Percentiles rank a stretch among this genome's conserved stretches.
These are phyloP conservation scores for Esperia sulphurella DNA, from an alignment of 2,888 invertebrate genomes.

Conservation along the genomic window DNA sequence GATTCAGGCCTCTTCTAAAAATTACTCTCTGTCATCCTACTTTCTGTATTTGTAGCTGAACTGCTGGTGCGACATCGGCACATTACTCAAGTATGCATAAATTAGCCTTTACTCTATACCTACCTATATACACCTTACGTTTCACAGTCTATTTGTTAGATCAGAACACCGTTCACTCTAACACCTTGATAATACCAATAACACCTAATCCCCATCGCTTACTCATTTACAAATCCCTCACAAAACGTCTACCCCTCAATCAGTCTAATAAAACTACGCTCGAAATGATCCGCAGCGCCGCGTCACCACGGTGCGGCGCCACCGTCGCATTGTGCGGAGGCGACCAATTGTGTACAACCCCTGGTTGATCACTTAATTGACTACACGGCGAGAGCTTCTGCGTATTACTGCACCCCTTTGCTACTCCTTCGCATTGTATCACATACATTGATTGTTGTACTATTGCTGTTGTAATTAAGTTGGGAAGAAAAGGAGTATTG, in stretches of 20 bases:
- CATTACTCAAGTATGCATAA: too few species aligned
- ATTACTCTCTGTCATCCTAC: too few species aligned
- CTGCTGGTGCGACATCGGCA: too few species aligned
- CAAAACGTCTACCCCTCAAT: slow-evolving; percentile 48
- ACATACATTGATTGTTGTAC: slow-evolving; percentile 27
- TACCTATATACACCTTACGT: too few species aligned
- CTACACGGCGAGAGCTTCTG: slow-evolving; percentile 36
- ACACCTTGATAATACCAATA: slow-evolving; percentile 20
- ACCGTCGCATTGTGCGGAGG: slow-evolving; percentile 67
- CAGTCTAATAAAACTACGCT: slow-evolving; percentile 59
- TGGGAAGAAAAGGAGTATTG: slow-evolving; percentile 13
- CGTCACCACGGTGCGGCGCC: slow-evolving; percentile 42
- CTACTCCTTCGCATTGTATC: slow-evolving; percentile 4
- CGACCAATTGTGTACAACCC: slow-evolving; percentile 75
- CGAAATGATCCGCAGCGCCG: slow-evolving; percentile 39
- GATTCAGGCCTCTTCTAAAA: too few species aligned
- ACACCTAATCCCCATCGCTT: slow-evolving; percentile 17
- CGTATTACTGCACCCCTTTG: slow-evolving; percentile 28
- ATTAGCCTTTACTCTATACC: too few species aligned
- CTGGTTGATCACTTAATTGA: slow-evolving; percentile 78
- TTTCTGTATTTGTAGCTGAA: too few species aligned
- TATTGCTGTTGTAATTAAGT: neutral
- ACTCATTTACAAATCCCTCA: slow-evolving; percentile 31
- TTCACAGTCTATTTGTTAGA: neutral
- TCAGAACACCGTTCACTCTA: slow-evolving; percentile 7